Evolutionary conservation across 2,113 vertebrate genomes (phyloP).

Genomic region (Malurus cyaneus): DNA sequence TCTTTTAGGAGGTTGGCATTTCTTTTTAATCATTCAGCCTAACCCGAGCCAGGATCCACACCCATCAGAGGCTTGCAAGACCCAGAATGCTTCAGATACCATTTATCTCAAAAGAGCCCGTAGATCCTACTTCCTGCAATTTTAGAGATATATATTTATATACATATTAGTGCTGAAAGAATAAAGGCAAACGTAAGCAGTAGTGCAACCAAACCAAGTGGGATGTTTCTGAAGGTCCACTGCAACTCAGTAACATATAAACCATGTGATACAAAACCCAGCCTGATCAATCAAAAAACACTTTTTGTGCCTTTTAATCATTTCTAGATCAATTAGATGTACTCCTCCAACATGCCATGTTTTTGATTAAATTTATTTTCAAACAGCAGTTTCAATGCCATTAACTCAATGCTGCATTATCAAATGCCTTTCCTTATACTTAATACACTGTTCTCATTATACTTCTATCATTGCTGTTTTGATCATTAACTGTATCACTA

Average conservation of each 20-base stretch:
- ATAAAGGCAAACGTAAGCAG: neutral
- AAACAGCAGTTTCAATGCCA: neutral
- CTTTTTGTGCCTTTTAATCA: neutral
- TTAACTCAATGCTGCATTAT: neutral
- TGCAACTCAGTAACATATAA: neutral
- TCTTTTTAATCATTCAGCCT: neutral
- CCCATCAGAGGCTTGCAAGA: neutral
- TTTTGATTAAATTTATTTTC: slow-evolving; percentile 13
- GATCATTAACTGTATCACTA: slow-evolving; percentile 56
- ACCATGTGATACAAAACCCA: neutral
- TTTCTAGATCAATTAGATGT: neutral
- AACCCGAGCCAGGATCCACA: slow-evolving; percentile 19
- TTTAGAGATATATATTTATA: neutral
- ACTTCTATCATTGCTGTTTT: slow-evolving; percentile 34
- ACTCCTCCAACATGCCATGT: neutral
- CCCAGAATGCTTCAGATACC: neutral
- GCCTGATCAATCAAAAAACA: neutral
- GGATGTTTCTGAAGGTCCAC: neutral
- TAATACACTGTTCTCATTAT: slow-evolving; percentile 37
- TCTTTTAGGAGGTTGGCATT: neutral
- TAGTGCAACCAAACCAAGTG: neutral
- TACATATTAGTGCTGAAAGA: neutral
- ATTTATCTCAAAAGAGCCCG: neutral
- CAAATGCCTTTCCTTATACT: slow-evolving; percentile 14
- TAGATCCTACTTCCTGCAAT: neutral